Evolutionary conservation across 1,140 invertebrate species (phyloP), one percentile per base, ranked within the genome.

Genomic region (Panulirus ornatus): DNA sequence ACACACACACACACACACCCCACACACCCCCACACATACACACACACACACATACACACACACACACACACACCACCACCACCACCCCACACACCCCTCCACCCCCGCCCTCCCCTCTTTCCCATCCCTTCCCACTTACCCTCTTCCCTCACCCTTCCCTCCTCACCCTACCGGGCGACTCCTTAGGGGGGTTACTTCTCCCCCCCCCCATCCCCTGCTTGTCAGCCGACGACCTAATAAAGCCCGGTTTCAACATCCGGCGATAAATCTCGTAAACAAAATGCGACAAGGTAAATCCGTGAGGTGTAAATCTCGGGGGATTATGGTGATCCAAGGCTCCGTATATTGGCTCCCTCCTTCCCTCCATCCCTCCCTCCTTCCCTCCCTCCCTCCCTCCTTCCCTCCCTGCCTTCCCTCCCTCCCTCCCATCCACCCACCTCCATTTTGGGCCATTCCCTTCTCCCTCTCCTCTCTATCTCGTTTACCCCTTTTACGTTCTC

Each of bases 241-340:
- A 66, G 27, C 22, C 58, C 30, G 30, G 30, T 30, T 66, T 66
- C 58, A 66, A 6, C 58, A 30, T 66, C 30, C 58, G 22, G 58
- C n/a, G n/a, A 66, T 66, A 66, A 66, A 66, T 66, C 58, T 66
- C 58, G 27, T 66, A 66, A 66, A 66, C 58, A 66, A 66, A 66
- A 66, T 66, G 58, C 58, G 58, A 66, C 58, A 66, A 66, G 58
- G 5, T 66, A 66, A 66, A 66, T 66, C 58, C n/a, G 27, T 8
- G 58, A 66, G 58, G 58, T 66, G 58, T 66, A 66, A 66, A 30
- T 66, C 58, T 27, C 8, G 1, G 58, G 58, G 58, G 58, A 27
- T 66, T 66, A 3, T n/a, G 8, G n/a, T 30, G 58, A 66, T 66
- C 58, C 58, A 22, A 5, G 58, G 27, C 58, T 66, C 58, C n/a